phyloP scores from a whole-genome alignment of 2,113 vertebrate species.

The Pontoporia blainvillei region DNA sequence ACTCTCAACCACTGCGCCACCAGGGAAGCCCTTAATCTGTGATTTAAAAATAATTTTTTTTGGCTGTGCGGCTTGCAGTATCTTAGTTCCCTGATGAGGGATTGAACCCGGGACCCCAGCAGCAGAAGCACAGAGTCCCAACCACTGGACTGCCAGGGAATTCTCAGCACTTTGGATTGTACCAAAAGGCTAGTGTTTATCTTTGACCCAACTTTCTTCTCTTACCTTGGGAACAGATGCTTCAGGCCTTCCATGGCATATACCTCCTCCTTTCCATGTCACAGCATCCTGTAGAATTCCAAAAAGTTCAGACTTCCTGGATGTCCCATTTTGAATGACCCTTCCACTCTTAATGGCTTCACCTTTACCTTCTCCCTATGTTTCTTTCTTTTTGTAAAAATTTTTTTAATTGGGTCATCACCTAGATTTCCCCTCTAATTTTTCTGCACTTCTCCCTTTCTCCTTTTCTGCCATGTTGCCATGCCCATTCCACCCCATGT shows the following conservation, averaged over 20 bases:
- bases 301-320: not conserved
- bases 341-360: not conserved
- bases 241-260: not conserved
- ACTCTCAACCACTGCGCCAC: too few species aligned
- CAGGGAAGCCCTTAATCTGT: too few species aligned
- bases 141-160: not conserved
- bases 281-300: not conserved
- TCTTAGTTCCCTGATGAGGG: not conserved
- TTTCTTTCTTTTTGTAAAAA: not conserved
- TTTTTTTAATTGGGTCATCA: not conserved
- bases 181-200: not conserved
- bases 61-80: not conserved
- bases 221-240: not conserved
- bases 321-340: not conserved
- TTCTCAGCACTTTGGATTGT: not conserved
- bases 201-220: not conserved
- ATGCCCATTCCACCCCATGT: not conserved
- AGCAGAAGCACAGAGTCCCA: not conserved
- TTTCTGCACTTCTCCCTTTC: not conserved
- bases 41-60: not conserved
- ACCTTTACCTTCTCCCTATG: not conserved
- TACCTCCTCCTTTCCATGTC: not conserved
- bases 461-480: not conserved
- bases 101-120: not conserved
- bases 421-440: not conserved